These are phyloP conservation scores for Pollachius pollachius DNA, from an alignment of 2,113 vertebrate species.

Conservation along the genomic window DNA sequence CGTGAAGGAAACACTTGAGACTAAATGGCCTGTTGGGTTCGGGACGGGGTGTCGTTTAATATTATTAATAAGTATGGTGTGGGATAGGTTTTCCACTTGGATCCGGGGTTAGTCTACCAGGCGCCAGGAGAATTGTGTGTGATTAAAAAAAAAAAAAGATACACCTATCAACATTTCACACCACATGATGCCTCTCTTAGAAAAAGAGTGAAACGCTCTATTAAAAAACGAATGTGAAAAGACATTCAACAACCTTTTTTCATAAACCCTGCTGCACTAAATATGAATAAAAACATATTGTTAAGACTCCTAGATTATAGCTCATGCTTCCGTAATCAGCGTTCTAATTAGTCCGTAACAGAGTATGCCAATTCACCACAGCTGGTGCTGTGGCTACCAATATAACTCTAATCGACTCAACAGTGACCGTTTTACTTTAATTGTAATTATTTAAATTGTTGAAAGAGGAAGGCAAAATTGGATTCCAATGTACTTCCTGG, in stretches of 20 bases:
- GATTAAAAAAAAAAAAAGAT: too few relatives aligned
- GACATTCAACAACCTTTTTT: constrained; percentile 1
- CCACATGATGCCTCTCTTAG: constrained; percentile 25
- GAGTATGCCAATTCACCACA: constrained; percentile 25
- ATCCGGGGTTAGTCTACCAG: too few relatives aligned
- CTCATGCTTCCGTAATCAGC: constrained; percentile 35
- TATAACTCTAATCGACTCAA: constrained; percentile 8
- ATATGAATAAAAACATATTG: constrained; percentile 36
- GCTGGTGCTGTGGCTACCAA: constrained; percentile 28
- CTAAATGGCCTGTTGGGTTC: neutral
- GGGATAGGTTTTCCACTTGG: too few relatives aligned
- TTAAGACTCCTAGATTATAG: constrained; percentile 39
- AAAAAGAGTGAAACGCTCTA: neutral
- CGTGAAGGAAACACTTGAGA: constrained; percentile 12
- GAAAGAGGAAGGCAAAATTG: too few relatives aligned
- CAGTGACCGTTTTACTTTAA: constrained; percentile 1
- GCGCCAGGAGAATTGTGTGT: too few relatives aligned
- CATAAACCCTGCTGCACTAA: constrained; percentile 11
- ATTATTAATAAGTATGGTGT: too few relatives aligned
- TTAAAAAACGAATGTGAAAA: neutral
- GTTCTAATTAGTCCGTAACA: constrained; percentile 28
- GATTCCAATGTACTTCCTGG: too few relatives aligned
- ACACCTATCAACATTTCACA: neutral
- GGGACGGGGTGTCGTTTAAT: too few relatives aligned
- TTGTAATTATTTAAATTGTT: constrained; percentile 4